Conservation (phyloP, 2,888 invertebrate genomes). For the Melipona beecheii region DNA sequence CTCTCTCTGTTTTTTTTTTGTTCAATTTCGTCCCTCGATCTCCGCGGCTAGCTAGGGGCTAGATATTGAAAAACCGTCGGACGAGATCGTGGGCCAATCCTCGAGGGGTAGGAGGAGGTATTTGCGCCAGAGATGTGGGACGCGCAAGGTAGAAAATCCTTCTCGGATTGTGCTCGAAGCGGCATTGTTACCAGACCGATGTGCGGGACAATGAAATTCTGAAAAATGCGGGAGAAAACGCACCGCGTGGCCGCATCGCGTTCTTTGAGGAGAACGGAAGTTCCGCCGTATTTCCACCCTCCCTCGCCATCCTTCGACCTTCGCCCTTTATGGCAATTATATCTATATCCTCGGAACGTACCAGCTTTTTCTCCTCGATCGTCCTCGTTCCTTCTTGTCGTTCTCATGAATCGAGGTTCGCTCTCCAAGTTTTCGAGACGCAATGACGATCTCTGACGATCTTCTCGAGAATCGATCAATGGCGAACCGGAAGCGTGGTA, state of each 20-base stretch:
- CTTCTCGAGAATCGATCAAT: constrained; percentile 19
- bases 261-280: constrained; percentile 30
- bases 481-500: not conserved
- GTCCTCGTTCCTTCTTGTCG: not conserved
- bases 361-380: constrained; percentile 13
- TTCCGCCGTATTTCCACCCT: constrained; percentile 43
- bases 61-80: constrained; percentile 47
- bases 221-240: constrained; percentile 53
- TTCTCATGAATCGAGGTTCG: constrained; percentile 26
- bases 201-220: constrained; percentile 72
- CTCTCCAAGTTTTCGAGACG: constrained; percentile 14
- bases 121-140: constrained; percentile 16
- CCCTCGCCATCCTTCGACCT: not conserved
- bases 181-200: constrained; percentile 64
- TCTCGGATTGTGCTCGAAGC: constrained; percentile 60
- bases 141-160: constrained; percentile 67
- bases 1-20: not conserved
- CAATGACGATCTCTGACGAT: constrained; percentile 4
- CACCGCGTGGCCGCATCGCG: constrained; percentile 31
- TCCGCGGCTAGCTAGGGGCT: constrained; percentile 12
- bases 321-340: constrained; percentile 58
- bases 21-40: constrained; percentile 3
- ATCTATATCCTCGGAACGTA: constrained; percentile 39
- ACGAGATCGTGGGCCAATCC: constrained; percentile 19
- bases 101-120: constrained; percentile 15